phyloP scores from a whole-genome alignment of 2,113 vertebrate species.

The Apodemus sylvaticus region DNA sequence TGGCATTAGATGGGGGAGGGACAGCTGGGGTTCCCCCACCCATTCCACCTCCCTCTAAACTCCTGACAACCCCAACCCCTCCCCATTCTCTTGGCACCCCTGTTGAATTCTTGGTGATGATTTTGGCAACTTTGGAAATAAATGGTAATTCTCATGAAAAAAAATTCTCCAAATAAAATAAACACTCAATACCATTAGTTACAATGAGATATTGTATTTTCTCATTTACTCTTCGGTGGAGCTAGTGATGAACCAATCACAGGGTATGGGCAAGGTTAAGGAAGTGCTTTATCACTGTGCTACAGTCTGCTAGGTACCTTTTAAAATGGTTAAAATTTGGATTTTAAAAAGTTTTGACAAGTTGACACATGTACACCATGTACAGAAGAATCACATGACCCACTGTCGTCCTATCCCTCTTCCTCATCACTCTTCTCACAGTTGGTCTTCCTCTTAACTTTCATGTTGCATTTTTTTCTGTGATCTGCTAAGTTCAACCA shows the following conservation, averaged over 20 bases:
- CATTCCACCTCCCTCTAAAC: background rate
- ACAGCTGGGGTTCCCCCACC: constrained; percentile 6
- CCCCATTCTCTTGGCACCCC: constrained; percentile 21
- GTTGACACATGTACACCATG: background rate
- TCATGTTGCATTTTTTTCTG: background rate
- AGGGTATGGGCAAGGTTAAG: background rate
- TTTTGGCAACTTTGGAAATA: constrained; percentile 78
- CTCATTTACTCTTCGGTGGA: too few relatives aligned
- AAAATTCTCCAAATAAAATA: too few relatives aligned
- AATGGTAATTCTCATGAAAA: constrained; percentile 74
- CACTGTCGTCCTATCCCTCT: background rate
- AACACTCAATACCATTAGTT: background rate
- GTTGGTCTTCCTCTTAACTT: background rate
- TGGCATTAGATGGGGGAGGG: constrained; percentile 71
- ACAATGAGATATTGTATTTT: too few relatives aligned
- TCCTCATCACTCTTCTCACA: background rate
- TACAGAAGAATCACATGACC: too few relatives aligned
- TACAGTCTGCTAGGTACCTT: background rate
- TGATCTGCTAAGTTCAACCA: background rate
- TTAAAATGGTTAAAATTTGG: background rate
- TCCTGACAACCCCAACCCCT: constrained; percentile 55
- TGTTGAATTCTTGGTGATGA: constrained; percentile 74
- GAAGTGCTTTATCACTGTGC: background rate
- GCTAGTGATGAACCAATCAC: background rate
- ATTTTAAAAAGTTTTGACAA: background rate